These are phyloP conservation scores for Hippoglossus hippoglossus DNA, from an alignment of 2,797 vertebrate genomes.

Conservation along the genomic window DNA sequence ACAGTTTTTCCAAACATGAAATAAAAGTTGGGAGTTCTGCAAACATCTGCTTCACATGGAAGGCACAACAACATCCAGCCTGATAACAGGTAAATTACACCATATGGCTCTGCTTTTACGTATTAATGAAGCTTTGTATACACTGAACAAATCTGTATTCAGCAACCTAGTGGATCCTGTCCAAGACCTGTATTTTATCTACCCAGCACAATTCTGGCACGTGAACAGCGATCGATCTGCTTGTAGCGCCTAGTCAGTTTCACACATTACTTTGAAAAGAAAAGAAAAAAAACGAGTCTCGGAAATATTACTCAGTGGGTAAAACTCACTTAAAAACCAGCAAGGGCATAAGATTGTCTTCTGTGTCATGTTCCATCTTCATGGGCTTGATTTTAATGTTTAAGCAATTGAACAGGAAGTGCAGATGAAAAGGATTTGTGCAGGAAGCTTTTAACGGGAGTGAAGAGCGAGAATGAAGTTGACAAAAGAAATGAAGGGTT, in stretches of 20 bases:
- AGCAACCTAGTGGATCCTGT: constrained; percentile 41
- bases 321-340: constrained; percentile 42
- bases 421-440: constrained; percentile 34
- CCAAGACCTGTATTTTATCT: constrained; percentile 56
- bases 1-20: constrained; percentile 1
- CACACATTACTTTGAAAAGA: constrained; percentile 52
- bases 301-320: constrained; percentile 42
- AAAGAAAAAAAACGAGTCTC: constrained; percentile 39
- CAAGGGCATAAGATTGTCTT: constrained; percentile 32
- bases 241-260: constrained; percentile 49
- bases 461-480: constrained; percentile 19
- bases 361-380: constrained; percentile 32
- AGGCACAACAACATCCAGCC: constrained; percentile 10
- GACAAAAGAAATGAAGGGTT: constrained; percentile 4
- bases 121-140: constrained; percentile 56
- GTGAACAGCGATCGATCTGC: constrained; percentile 54
- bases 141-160: constrained; percentile 40
- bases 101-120: constrained; percentile 36
- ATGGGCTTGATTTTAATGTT: constrained; percentile 34
- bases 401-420: constrained; percentile 29
- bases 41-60: constrained; percentile 23
- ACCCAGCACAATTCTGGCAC: constrained; percentile 44
- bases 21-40: neutral
- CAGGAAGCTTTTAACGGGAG: constrained; percentile 16
- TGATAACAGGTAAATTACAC: constrained; percentile 27